Conservation (phyloP, 2,888 invertebrate genomes). For the Heliconius ethilla region DNA sequence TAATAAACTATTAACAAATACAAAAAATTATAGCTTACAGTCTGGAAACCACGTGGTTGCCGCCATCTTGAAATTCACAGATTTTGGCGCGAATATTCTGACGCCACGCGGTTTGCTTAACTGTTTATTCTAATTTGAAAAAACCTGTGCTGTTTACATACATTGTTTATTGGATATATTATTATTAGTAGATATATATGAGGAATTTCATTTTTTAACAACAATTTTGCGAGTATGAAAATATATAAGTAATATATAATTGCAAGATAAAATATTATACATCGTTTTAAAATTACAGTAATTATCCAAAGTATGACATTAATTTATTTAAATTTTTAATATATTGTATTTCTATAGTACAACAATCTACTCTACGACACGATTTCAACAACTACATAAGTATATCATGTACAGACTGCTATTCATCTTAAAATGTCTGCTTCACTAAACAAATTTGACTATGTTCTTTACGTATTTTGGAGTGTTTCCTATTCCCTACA, state of each 20-base stretch:
- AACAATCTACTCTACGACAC: neutral
- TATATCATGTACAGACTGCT: neutral
- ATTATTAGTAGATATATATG: neutral
- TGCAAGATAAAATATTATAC: neutral
- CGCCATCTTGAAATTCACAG: slow-evolving; percentile 60
- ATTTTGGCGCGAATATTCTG: slow-evolving; percentile 40
- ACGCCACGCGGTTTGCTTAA: slow-evolving; percentile 11
- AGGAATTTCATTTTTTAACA: neutral
- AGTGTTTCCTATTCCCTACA: slow-evolving; percentile 47
- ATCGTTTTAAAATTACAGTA: neutral
- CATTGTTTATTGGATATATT: neutral
- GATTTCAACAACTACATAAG: neutral
- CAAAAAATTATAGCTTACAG: neutral
- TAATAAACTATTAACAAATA: neutral
- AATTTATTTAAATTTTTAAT: neutral
- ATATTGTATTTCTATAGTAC: neutral
- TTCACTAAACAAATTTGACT: neutral
- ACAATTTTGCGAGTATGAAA: neutral
- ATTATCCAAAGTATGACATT: neutral
- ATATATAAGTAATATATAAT: neutral
- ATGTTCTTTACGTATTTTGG: slow-evolving; percentile 32
- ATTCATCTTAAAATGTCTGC: neutral
- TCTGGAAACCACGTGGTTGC: slow-evolving; percentile 62
- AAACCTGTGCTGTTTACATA: neutral
- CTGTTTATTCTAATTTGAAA: neutral